phyloP scores from a whole-genome alignment of 2,888 invertebrate genomes.

The Panopea generosa region DNA sequence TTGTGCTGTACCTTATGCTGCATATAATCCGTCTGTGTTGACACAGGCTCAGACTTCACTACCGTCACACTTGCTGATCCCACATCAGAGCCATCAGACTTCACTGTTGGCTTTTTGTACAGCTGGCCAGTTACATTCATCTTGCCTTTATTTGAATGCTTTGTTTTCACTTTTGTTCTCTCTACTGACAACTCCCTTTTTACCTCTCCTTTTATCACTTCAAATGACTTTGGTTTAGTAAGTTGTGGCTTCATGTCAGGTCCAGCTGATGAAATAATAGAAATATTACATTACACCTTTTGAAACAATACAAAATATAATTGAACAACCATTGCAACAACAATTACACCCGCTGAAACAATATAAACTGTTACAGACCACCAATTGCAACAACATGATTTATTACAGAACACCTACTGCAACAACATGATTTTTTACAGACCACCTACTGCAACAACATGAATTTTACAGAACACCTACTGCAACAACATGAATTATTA shows the following conservation, averaged over 20 bases:
- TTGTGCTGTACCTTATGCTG: conserved; percentile 25
- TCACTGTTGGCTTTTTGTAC: too few relatives aligned
- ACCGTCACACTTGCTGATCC: neutral
- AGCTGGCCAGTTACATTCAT: too few relatives aligned
- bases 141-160: neutral
- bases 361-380: too few relatives aligned
- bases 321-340: too few relatives aligned
- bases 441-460: too few relatives aligned
- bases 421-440: too few relatives aligned
- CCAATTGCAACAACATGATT: too few relatives aligned
- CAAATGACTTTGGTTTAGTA: neutral
- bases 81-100: neutral
- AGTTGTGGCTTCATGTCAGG: conserved; percentile 5
- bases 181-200: too few relatives aligned
- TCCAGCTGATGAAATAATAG: neutral
- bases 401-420: too few relatives aligned
- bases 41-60: conserved; percentile 36
- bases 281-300: neutral
- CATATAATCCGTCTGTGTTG: conserved; percentile 40
- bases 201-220: neutral
- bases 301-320: neutral
- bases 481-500: too few relatives aligned
- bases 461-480: too few relatives aligned
- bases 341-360: too few relatives aligned
- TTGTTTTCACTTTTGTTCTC: neutral